Evolutionary conservation across 64 coral and sea anemone genomes (phyloP).

Genomic region (Acropora tenuis): DNA sequence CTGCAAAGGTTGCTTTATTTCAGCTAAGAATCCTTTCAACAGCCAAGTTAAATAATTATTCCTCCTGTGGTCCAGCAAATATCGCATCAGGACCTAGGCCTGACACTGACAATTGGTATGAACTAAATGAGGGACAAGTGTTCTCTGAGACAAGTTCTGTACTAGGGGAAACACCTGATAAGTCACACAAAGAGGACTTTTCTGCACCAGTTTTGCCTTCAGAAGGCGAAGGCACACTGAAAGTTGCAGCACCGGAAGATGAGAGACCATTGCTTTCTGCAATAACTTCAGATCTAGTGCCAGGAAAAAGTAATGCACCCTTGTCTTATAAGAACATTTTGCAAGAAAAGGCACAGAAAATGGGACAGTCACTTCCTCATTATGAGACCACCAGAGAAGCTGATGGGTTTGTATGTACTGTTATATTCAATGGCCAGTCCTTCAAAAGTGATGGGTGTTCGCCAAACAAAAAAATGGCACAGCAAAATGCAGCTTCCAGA

Average conservation of each 20-base stretch:
- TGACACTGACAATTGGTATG: not conserved
- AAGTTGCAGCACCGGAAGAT: not conserved
- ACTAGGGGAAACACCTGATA: not conserved
- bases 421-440: slow-evolving; percentile 51
- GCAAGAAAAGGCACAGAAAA: slow-evolving; percentile 61
- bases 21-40: slow-evolving; percentile 24
- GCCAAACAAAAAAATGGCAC: slow-evolving; percentile 49
- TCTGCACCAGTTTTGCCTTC: not conserved
- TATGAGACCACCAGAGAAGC: slow-evolving; percentile 37
- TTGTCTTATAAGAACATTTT: slow-evolving; percentile 53
- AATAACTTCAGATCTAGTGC: not conserved
- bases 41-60: not conserved
- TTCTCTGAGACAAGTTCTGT: not conserved
- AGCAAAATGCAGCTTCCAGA: slow-evolving; percentile 43
- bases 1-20: slow-evolving; percentile 42
- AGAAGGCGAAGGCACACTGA: not conserved
- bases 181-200: not conserved
- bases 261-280: not conserved
- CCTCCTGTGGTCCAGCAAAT: not conserved
- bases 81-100: not conserved
- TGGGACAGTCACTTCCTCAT: slow-evolving; percentile 23
- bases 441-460: slow-evolving; percentile 41
- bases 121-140: not conserved
- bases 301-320: not conserved
- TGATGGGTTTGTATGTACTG: slow-evolving; percentile 40